A percentile compares a stretch with the other conserved stretches of the same genome.
Conservation (phyloP, 2,888 invertebrate species). For the Ferrisia virgata region DNA sequence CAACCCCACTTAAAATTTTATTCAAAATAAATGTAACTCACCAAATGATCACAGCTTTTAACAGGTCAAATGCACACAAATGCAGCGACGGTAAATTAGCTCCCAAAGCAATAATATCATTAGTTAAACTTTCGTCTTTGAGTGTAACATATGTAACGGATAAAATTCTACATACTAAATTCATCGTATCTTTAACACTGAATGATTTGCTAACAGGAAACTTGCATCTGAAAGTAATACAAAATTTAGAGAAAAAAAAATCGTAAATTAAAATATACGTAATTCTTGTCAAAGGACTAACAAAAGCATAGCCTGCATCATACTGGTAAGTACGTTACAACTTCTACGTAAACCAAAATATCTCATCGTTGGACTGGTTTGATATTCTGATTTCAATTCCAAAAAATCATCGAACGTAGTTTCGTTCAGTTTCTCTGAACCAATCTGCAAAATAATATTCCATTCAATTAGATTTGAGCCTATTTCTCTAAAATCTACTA, state of each 20-base stretch:
- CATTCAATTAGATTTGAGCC: too few relatives aligned
- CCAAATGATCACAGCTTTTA: constrained; percentile 47
- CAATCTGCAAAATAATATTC: not conserved
- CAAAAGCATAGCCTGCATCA: constrained; percentile 47
- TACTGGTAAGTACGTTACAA: constrained; percentile 36
- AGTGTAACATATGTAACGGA: constrained; percentile 46
- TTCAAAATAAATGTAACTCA: not conserved
- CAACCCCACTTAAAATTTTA: not conserved
- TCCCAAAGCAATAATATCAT: constrained; percentile 46
- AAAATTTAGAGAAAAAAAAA: not conserved
- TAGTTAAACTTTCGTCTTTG: constrained; percentile 32
- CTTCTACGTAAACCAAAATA: constrained; percentile 41
- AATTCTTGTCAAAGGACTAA: constrained; percentile 21
- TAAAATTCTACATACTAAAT: constrained; percentile 44
- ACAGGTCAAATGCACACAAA: constrained; percentile 39
- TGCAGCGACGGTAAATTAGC: constrained; percentile 47
- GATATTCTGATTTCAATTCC: not conserved
- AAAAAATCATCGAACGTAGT: not conserved
- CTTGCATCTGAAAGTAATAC: constrained; percentile 40
- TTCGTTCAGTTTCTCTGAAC: not conserved
- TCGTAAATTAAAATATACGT: not conserved
- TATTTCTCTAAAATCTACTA: not conserved
- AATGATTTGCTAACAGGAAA: constrained; percentile 47
- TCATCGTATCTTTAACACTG: constrained; percentile 44
- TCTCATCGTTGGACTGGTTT: not conserved